Conservation (phyloP, 2,113 vertebrate genomes). For the Planiliza haematocheilus region DNA sequence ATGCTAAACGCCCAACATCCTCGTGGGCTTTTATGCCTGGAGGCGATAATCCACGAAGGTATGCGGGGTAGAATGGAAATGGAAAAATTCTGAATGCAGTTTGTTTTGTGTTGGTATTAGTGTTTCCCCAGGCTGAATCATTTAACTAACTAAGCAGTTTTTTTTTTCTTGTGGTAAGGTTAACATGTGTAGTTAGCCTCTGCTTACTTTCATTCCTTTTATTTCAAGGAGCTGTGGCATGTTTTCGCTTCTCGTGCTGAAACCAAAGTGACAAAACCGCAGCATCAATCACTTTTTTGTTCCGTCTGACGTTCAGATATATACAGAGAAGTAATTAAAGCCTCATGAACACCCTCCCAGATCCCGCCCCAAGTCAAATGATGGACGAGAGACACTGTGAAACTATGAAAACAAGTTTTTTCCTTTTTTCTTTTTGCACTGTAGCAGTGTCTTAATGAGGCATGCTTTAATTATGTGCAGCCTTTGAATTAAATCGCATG, state of each 20-base stretch:
- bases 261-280: not conserved
- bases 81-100: not conserved
- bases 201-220: not conserved
- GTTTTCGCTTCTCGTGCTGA: not conserved
- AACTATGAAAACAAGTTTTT: no score
- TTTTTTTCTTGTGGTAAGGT: slow-evolving; percentile 3
- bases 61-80: slow-evolving; percentile 3
- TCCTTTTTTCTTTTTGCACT: no score
- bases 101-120: slow-evolving; percentile 35
- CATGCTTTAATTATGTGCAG: not conserved
- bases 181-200: not conserved
- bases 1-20: slow-evolving; percentile 43
- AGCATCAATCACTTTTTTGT: not conserved
- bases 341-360: not conserved
- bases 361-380: not conserved
- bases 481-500: not conserved
- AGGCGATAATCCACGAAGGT: slow-evolving; percentile 32
- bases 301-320: not conserved
- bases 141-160: slow-evolving; percentile 26
- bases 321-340: slow-evolving; percentile 1
- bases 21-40: slow-evolving; percentile 7
- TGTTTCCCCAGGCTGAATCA: slow-evolving; percentile 40
- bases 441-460: no score
- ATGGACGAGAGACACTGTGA: no score
- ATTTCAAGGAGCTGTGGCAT: slow-evolving; percentile 1